These are phyloP conservation scores for Cosmia pyralina DNA, from an alignment of 2,888 invertebrate species.

Conservation along the genomic window DNA sequence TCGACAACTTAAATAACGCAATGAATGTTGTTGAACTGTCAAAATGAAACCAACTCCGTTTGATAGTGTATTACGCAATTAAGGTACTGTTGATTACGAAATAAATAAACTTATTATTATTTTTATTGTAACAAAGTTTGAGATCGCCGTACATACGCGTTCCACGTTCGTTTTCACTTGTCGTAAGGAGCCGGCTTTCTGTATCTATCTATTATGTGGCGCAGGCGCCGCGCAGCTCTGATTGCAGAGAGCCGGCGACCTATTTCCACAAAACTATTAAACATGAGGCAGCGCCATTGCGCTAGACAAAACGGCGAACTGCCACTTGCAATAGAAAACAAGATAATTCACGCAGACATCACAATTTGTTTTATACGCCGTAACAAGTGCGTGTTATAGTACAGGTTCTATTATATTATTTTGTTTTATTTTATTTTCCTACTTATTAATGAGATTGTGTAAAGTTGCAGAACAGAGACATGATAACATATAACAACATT, in stretches of 20 bases:
- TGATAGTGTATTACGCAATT: no score
- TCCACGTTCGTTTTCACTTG: no score
- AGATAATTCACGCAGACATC: slow-evolving; percentile 4
- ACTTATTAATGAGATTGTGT: slow-evolving; percentile 6
- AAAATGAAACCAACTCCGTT: no score
- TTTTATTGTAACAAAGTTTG: background rate
- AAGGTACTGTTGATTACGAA: background rate
- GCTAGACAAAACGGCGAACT: slow-evolving; percentile 21
- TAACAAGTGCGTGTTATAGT: background rate
- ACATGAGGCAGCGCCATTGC: slow-evolving; percentile 4
- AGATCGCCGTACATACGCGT: background rate
- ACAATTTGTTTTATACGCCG: background rate
- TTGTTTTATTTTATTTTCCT: slow-evolving; percentile 6
- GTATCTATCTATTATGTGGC: background rate
- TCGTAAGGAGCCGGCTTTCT: slow-evolving; percentile 8
- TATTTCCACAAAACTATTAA: slow-evolving; percentile 31
- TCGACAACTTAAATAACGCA: no score
- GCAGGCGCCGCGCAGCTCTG: background rate
- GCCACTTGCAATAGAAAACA: slow-evolving; percentile 30
- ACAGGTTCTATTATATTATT: background rate
- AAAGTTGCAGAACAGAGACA: slow-evolving; percentile 17
- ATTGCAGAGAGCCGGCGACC: slow-evolving; percentile 29
- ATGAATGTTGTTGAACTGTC: no score
- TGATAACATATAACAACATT: slow-evolving; percentile 4
- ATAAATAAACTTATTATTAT: no score